Conservation (phyloP, 2,888 invertebrate species). For the Endomychus coccineus region DNA sequence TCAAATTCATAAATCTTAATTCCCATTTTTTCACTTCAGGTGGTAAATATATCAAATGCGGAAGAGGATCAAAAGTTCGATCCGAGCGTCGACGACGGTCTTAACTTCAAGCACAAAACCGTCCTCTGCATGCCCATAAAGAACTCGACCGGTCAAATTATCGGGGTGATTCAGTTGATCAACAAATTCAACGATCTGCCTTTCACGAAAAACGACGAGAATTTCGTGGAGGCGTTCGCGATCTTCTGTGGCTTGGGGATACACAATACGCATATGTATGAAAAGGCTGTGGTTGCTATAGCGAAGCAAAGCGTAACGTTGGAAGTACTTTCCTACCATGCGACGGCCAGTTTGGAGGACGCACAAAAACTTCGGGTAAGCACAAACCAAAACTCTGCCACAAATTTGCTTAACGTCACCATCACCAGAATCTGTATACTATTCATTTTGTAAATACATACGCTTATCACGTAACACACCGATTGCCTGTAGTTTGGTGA, state of each 20-base stretch:
- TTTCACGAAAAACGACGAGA: constrained; percentile 93
- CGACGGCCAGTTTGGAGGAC: constrained; percentile 84
- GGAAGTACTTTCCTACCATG: constrained; percentile 92
- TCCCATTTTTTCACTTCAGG: constrained; percentile 52
- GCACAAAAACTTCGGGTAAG: constrained; percentile 62
- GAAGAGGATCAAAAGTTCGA: constrained; percentile 86
- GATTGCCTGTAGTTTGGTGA: too few species aligned
- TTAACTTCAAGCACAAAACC: constrained; percentile 77
- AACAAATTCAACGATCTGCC: constrained; percentile 87
- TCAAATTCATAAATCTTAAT: background rate
- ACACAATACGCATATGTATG: constrained; percentile 95
- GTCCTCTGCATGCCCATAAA: constrained; percentile 95
- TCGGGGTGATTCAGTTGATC: constrained; percentile 87
- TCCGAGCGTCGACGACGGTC: constrained; percentile 73
- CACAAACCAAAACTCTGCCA: constrained; percentile 1
- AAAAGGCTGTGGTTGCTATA: constrained; percentile 91
- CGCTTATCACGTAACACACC: too few species aligned
- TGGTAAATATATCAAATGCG: constrained; percentile 84
- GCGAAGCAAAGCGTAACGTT: constrained; percentile 93
- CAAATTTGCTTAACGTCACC: background rate
- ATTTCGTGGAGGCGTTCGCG: constrained; percentile 94
- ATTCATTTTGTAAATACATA: too few species aligned
- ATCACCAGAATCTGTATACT: too few species aligned
- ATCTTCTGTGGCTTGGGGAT: constrained; percentile 98
- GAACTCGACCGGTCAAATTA: constrained; percentile 84